Evolutionary conservation across 2,113 vertebrate genomes (phyloP).

Genomic region (Amblyornis subalaris): DNA sequence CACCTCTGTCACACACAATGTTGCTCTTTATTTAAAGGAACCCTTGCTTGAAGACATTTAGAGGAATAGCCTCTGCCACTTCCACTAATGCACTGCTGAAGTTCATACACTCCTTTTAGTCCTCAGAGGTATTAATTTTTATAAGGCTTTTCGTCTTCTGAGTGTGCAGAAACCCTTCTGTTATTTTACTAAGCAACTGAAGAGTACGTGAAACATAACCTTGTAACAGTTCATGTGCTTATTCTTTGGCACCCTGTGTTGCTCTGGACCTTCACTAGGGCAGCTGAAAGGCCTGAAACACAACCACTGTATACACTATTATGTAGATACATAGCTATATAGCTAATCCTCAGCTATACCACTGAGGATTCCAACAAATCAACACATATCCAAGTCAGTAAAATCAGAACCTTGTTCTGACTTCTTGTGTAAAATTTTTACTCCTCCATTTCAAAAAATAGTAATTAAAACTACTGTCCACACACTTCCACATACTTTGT

Average conservation of each 20-base stretch:
- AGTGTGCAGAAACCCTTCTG: neutral
- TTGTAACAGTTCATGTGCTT: neutral
- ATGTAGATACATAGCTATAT: neutral
- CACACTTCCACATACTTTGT: rapidly evolving
- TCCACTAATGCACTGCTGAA: neutral
- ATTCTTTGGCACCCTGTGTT: neutral
- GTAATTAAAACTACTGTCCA: neutral
- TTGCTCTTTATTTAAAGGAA: neutral
- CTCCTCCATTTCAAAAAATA: neutral
- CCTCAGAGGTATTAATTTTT: neutral
- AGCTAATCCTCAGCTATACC: neutral
- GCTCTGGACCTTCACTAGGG: neutral
- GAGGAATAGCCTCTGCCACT: neutral
- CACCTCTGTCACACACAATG: neutral
- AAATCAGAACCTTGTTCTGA: neutral
- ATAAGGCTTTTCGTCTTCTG: neutral
- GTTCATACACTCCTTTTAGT: neutral
- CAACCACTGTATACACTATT: neutral
- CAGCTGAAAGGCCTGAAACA: neutral
- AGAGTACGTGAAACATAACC: neutral
- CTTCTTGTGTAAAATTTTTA: neutral
- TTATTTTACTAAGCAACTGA: neutral
- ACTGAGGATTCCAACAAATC: neutral
- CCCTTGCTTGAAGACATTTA: neutral
- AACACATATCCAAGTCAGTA: neutral